These are phyloP conservation scores for Therioaphis trifolii DNA, from an alignment of 2,888 invertebrate species.

Conservation along the genomic window DNA sequence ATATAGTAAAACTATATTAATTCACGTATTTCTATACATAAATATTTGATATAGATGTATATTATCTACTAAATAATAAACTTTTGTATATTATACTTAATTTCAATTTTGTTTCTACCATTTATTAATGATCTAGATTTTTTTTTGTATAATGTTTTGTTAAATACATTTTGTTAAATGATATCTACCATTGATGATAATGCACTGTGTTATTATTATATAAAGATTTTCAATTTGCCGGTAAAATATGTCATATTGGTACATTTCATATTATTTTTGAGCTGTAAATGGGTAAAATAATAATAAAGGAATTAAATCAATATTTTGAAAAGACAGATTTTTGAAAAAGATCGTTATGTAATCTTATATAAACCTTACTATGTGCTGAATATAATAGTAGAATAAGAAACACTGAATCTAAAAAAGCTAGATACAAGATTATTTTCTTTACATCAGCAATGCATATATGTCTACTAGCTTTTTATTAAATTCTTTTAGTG, in stretches of 20 bases:
- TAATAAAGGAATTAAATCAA: not conserved
- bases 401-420: not conserved
- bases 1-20: too few species aligned
- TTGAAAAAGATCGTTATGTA: constrained; percentile 15
- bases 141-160: too few species aligned
- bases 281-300: not conserved
- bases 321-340: constrained; percentile 8
- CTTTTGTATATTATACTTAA: too few species aligned
- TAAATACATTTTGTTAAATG: too few species aligned
- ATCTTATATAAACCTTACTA: constrained; percentile 26
- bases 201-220: not conserved
- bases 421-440: constrained; percentile 36
- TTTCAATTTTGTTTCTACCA: too few species aligned
- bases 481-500: constrained; percentile 46
- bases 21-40: too few species aligned
- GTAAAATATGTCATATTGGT: not conserved
- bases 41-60: too few species aligned
- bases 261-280: not conserved
- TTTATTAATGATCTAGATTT: too few species aligned
- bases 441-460: not conserved
- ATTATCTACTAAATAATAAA: too few species aligned
- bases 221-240: not conserved
- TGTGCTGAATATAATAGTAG: constrained; percentile 29
- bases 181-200: too few species aligned
- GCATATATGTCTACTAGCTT: constrained; percentile 13